phyloP scores from a whole-genome alignment of 2,113 vertebrate species.

The Delphinapterus leucas region DNA sequence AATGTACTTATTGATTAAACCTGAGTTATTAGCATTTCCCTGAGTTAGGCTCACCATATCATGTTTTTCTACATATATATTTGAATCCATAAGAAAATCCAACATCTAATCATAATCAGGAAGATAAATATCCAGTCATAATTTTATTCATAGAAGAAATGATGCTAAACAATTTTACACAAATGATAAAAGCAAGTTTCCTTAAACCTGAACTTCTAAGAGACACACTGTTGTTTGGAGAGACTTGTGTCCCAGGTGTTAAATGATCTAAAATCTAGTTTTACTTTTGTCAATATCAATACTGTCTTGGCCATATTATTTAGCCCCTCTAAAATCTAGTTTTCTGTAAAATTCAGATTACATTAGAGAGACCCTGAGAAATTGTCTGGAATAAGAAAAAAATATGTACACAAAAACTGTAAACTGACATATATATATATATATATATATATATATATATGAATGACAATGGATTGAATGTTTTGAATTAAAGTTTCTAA shows the following conservation, averaged over 20 bases:
- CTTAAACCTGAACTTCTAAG: neutral
- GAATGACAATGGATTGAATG: neutral
- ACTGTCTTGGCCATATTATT: neutral
- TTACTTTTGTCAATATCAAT: neutral
- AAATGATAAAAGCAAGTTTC: neutral
- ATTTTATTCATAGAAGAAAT: conserved; percentile 72
- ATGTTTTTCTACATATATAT: conserved; percentile 54
- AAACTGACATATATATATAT: neutral
- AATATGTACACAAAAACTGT: neutral
- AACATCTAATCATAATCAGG: conserved; percentile 77
- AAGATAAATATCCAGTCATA: conserved; percentile 76
- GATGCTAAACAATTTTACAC: conserved; percentile 36
- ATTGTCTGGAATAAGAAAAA: neutral
- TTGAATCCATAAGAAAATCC: conserved; percentile 65
- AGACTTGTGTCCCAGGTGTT: neutral
- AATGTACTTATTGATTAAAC: conserved; percentile 80
- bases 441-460: neutral
- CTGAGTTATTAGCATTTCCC: conserved; percentile 67
- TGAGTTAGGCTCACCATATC: conserved; percentile 66
- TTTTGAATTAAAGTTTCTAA: neutral
- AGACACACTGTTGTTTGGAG: neutral
- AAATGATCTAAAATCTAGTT: neutral
- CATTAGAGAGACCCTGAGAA: neutral
- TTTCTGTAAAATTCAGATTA: conserved; percentile 24
- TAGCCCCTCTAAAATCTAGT: neutral